phyloP scores from a whole-genome alignment of 2,113 vertebrate genomes.

The Anguilla japonica region DNA sequence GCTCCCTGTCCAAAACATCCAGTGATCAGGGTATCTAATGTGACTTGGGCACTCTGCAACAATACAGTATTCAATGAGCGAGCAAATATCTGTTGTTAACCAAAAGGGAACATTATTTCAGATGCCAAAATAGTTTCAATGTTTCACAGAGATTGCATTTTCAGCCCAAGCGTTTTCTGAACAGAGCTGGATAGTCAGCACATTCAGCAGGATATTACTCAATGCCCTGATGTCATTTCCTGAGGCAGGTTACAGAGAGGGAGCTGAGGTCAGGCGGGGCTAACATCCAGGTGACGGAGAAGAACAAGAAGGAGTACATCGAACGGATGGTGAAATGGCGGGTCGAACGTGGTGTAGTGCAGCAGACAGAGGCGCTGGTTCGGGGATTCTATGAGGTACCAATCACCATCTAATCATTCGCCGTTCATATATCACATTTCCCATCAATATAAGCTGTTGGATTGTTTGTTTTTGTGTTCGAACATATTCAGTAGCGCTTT shows the following conservation, averaged over 20 bases:
- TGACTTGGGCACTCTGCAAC: not conserved
- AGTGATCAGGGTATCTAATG: not conserved
- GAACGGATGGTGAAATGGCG: constrained; percentile 98
- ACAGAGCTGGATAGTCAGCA: not conserved
- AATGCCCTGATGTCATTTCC: not conserved
- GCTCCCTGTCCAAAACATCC: not conserved
- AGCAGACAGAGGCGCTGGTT: constrained; percentile 92
- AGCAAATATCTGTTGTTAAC: not conserved
- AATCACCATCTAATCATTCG: not conserved
- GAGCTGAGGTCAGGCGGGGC: constrained; percentile 93
- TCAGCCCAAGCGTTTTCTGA: not conserved
- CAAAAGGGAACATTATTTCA: not conserved
- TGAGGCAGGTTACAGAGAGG: constrained; percentile 87
- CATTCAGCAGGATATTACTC: not conserved
- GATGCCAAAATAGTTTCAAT: not conserved
- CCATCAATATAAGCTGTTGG: not conserved
- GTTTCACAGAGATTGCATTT: not conserved
- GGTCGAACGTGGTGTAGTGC: constrained; percentile 88
- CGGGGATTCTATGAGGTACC: constrained; percentile 95
- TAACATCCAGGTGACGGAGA: constrained; percentile 94
- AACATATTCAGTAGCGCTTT: not conserved
- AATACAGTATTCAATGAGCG: not conserved
- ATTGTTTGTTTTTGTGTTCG: not conserved
- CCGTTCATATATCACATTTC: not conserved
- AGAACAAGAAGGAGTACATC: constrained; percentile 98